phyloP scores from a whole-genome alignment of 2,888 invertebrate genomes.

The Neoascia interrupta region DNA sequence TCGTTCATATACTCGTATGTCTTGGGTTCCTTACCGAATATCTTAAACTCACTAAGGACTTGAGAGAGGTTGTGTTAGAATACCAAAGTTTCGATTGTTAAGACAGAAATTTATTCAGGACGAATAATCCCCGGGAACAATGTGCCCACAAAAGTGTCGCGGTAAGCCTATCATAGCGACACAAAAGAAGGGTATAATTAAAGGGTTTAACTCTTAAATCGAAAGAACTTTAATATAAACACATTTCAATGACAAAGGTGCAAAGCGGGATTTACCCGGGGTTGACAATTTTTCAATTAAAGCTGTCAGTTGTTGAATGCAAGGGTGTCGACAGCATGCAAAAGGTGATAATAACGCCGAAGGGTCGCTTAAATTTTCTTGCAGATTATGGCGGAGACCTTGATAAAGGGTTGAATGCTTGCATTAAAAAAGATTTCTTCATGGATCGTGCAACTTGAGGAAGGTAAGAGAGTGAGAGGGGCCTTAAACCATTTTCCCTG shows the following conservation, averaged over 20 bases:
- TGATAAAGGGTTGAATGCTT: slow-evolving; percentile 16
- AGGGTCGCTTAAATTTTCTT: neutral
- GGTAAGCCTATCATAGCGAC: slow-evolving; percentile 15
- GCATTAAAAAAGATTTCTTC: neutral
- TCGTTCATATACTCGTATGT: no score
- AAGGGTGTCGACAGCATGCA: neutral
- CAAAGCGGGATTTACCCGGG: slow-evolving; percentile 25
- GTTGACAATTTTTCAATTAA: slow-evolving; percentile 45
- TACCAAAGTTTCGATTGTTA: neutral
- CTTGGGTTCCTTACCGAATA: no score
- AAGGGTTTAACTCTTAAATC: slow-evolving; percentile 24
- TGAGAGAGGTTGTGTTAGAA: no score
- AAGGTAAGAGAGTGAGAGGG: no score
- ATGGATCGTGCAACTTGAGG: no score
- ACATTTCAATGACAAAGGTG: slow-evolving; percentile 18
- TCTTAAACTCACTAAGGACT: no score
- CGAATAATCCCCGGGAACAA: slow-evolving; percentile 27
- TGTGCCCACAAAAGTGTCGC: slow-evolving; percentile 1
- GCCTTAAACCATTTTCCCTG: no score
- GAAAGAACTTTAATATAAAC: slow-evolving; percentile 19
- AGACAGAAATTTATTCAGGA: slow-evolving; percentile 16
- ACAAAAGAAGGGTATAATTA: slow-evolving; percentile 19
- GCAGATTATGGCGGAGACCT: slow-evolving; percentile 20
- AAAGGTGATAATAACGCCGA: neutral
- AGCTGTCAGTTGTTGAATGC: slow-evolving; percentile 19